These are phyloP conservation scores for Brachionichthys hirsutus DNA, from an alignment of 2,113 vertebrate species.

Conservation along the genomic window DNA sequence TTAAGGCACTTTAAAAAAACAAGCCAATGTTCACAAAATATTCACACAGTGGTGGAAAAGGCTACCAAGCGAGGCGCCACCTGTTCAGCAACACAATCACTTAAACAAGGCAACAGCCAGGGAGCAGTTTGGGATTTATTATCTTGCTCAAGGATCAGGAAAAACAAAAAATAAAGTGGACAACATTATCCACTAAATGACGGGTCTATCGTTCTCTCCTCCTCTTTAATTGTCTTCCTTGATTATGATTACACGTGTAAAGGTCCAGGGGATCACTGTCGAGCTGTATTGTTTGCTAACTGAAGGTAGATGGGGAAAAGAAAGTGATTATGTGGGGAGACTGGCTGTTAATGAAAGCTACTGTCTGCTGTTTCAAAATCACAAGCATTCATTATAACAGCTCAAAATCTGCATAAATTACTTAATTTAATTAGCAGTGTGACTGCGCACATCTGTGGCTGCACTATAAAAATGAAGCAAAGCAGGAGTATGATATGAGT, in stretches of 20 bases:
- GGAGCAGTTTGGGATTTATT: too few species aligned
- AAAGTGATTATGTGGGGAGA: conserved; percentile 32
- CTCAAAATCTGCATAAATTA: conserved; percentile 28
- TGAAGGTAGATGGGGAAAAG: conserved; percentile 54
- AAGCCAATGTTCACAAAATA: too few species aligned
- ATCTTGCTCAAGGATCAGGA: too few species aligned
- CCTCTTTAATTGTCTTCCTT: conserved; percentile 74
- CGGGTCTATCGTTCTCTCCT: conserved; percentile 63
- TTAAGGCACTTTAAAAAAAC: too few species aligned
- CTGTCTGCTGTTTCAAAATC: conserved; percentile 39
- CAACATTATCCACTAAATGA: conserved; percentile 72
- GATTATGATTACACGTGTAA: conserved; percentile 73
- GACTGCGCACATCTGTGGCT: conserved; percentile 8
- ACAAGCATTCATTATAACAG: conserved; percentile 26
- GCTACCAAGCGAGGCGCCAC: too few species aligned
- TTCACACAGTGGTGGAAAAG: too few species aligned
- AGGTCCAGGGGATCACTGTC: conserved; percentile 65
- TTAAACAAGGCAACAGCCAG: too few species aligned
- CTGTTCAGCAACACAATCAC: too few species aligned
- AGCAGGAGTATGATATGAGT: not conserved
- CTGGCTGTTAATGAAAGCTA: conserved; percentile 47
- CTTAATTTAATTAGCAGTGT: conserved; percentile 20
- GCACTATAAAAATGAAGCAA: conserved; percentile 4
- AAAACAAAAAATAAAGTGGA: conserved; percentile 65
- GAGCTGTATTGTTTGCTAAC: conserved; percentile 50